A percentile compares a stretch with the other conserved stretches of the same genome.
These are phyloP conservation scores for Pluvianellus socialis DNA, from an alignment of 2,113 vertebrate species.

Conservation along the genomic window DNA sequence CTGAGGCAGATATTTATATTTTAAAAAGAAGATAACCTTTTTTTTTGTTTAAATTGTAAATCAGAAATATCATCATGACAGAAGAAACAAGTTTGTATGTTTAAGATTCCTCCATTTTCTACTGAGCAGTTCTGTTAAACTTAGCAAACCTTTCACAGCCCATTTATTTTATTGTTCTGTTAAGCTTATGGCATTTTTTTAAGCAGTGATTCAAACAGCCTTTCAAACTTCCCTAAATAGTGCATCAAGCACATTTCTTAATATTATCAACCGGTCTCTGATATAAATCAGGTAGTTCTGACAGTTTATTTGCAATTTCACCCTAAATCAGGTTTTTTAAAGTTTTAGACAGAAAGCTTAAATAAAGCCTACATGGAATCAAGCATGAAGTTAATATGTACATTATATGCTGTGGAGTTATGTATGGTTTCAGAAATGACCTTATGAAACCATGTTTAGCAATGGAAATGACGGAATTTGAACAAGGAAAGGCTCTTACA, in stretches of 20 bases:
- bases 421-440: not conserved
- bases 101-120: not conserved
- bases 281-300: not conserved
- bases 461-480: not conserved
- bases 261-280: not conserved
- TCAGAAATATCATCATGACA: not conserved
- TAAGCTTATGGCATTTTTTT: not conserved
- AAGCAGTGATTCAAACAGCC: not conserved
- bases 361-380: not conserved
- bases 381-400: not conserved
- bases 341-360: not conserved
- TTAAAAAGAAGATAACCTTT: not conserved
- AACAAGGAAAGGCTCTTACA: not conserved
- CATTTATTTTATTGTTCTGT: slow-evolving; percentile 25
- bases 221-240: not conserved
- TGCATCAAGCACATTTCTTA: not conserved
- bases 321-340: not conserved
- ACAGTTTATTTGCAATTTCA: not conserved
- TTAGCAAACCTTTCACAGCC: not conserved
- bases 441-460: not conserved
- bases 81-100: not conserved
- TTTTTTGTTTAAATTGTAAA: not conserved
- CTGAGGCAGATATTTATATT: not conserved
- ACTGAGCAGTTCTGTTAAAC: not conserved
- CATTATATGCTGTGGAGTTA: not conserved